Conservation (phyloP, 1,140 invertebrate species). For the Zelostemma sp. region DNA sequence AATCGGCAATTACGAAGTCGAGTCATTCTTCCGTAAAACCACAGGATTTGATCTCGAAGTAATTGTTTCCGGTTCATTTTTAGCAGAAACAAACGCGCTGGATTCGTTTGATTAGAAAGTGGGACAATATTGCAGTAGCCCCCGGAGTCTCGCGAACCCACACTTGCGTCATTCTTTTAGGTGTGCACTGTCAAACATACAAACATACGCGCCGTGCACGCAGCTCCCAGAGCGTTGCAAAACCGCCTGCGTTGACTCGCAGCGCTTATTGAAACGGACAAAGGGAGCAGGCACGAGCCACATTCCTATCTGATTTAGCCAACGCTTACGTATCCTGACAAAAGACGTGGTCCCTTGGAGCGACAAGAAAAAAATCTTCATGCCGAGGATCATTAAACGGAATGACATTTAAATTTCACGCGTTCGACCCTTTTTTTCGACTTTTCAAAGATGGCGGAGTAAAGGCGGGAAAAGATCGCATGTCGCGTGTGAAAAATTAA, state of each 20-base stretch:
- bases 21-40: too few relatives aligned
- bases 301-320: conserved; percentile 53
- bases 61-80: neutral
- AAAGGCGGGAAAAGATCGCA: too few relatives aligned
- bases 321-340: conserved; percentile 17
- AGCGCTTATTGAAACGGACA: conserved; percentile 24
- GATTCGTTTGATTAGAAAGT: conserved; percentile 67
- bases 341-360: neutral
- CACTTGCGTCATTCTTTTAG: conserved; percentile 50
- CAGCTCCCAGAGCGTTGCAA: conserved; percentile 10
- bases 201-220: conserved; percentile 22
- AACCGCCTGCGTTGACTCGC: conserved; percentile 26
- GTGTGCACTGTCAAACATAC: conserved; percentile 12
- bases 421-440: too few relatives aligned
- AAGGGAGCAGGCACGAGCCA: conserved; percentile 50
- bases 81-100: conserved; percentile 4
- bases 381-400: neutral
- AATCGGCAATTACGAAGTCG: too few relatives aligned
- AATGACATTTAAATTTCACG: too few relatives aligned
- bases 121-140: conserved; percentile 58
- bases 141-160: conserved; percentile 53
- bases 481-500: too few relatives aligned
- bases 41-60: too few relatives aligned
- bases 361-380: conserved; percentile 1
- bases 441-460: too few relatives aligned